These are phyloP conservation scores for Odocoileus hemionus DNA, from an alignment of 2,113 vertebrate genomes.

Conservation along the genomic window DNA sequence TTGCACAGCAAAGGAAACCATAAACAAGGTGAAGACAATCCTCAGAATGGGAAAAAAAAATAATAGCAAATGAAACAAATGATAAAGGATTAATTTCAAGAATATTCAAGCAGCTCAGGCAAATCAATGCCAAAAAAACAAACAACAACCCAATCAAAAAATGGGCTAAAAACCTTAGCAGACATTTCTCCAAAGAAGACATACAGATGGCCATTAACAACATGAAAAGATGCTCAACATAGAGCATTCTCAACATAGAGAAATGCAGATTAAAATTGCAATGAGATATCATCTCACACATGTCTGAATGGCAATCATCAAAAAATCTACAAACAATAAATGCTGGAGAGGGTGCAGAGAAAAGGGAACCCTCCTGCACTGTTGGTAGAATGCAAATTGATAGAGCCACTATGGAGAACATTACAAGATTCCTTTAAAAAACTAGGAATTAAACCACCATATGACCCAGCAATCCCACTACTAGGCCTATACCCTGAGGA, in stretches of 20 bases:
- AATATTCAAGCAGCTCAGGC: background rate
- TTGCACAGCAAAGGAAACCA: background rate
- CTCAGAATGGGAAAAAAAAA: background rate
- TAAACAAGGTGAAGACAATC: background rate
- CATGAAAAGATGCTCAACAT: background rate
- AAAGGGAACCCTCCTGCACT: background rate
- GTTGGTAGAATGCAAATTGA: background rate
- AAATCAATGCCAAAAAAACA: background rate
- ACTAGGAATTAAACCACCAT: background rate
- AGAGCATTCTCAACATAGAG: background rate
- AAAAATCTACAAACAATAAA: background rate
- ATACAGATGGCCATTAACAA: background rate
- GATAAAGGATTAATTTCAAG: background rate
- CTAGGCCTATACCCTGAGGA: background rate
- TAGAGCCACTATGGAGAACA: background rate
- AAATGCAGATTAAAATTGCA: background rate
- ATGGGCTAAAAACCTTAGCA: background rate
- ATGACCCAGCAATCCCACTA: background rate
- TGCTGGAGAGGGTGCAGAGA: background rate
- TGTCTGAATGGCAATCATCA: background rate
- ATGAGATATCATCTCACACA: background rate
- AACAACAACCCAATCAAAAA: background rate
- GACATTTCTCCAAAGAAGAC: background rate
- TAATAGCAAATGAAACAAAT: background rate
- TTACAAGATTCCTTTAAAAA: background rate